phyloP scores from a whole-genome alignment of 2,888 invertebrate species.

The Drosophila lutescens region DNA sequence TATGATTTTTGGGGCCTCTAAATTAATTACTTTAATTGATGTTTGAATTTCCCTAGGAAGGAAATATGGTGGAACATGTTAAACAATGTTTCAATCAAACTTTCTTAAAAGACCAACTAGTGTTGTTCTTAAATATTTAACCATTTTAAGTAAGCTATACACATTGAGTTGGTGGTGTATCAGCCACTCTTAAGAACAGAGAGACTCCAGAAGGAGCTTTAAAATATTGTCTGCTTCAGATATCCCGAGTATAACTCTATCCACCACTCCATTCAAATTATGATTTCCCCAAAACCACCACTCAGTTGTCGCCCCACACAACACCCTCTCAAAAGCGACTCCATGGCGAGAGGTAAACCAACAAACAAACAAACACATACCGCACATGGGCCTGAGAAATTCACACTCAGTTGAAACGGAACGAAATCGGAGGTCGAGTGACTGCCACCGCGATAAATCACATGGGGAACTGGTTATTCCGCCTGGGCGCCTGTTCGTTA shows the following conservation, averaged over 20 bases:
- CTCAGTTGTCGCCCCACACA: slow-evolving; percentile 5
- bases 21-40: no score
- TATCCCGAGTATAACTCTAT: slow-evolving; percentile 11
- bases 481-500: slow-evolving; percentile 81
- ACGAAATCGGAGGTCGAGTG: slow-evolving; percentile 65
- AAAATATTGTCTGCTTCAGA: neutral
- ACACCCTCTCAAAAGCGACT: slow-evolving; percentile 16
- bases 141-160: no score
- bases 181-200: no score
- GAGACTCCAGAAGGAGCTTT: no score
- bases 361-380: slow-evolving; percentile 10
- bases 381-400: slow-evolving; percentile 31
- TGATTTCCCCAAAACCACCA: slow-evolving; percentile 10
- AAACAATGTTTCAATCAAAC: no score
- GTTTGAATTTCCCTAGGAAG: no score
- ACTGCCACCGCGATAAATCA: slow-evolving; percentile 59
- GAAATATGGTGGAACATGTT: no score
- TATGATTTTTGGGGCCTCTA: no score
- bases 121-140: no score
- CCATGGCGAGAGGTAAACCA: slow-evolving; percentile 13
- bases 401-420: slow-evolving; percentile 68
- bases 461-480: slow-evolving; percentile 33
- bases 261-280: slow-evolving; percentile 17
- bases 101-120: no score
- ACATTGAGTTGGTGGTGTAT: no score